Evolutionary conservation across 1,140 invertebrate genomes (phyloP).

Genomic region (Pogonognathellus flavescens): DNA sequence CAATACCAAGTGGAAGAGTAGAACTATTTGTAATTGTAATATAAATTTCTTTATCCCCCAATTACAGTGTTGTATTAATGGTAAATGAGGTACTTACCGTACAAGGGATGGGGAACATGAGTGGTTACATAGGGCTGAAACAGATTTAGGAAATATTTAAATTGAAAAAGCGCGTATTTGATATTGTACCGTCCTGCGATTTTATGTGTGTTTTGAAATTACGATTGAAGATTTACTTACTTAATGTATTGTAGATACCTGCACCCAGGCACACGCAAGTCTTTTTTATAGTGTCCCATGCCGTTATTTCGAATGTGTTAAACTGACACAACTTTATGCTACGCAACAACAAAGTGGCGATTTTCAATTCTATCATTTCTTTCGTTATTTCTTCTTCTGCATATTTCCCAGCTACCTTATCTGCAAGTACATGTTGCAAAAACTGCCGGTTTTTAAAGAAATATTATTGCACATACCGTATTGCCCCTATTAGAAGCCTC

Average conservation of each 20-base stretch:
- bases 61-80: not conserved
- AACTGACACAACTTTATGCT: not conserved
- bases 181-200: not conserved
- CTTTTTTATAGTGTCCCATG: not conserved
- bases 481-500: too few relatives aligned
- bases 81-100: slow-evolving; percentile 73
- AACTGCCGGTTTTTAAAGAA: too few relatives aligned
- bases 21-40: too few relatives aligned
- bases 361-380: not conserved
- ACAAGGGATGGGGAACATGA: slow-evolving; percentile 91
- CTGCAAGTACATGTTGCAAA: too few relatives aligned
- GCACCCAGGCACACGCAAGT: not conserved
- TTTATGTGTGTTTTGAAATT: not conserved
- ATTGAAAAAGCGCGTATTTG: not conserved
- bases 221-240: not conserved
- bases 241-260: not conserved
- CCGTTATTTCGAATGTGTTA: not conserved
- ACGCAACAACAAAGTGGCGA: not conserved
- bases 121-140: slow-evolving; percentile 75
- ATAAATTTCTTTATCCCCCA: too few relatives aligned
- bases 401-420: not conserved
- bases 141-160: not conserved
- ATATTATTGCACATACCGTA: too few relatives aligned
- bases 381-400: not conserved
- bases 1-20: too few relatives aligned